Evolutionary conservation across 2,113 vertebrate genomes (phyloP).

Genomic region (Hylia prasina): DNA sequence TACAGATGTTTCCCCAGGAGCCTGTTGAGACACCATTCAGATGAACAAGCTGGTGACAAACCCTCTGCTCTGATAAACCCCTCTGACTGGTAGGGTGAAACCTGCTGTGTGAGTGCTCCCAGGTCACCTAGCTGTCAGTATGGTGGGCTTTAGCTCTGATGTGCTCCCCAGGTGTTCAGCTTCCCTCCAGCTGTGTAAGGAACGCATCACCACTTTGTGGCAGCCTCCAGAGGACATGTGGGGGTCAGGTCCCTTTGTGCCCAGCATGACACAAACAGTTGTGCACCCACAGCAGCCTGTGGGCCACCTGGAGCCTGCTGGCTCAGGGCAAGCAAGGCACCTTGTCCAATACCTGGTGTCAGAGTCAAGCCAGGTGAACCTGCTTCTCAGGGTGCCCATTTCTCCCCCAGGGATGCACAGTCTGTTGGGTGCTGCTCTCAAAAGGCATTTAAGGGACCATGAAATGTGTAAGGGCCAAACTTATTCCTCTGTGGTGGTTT

Average conservation of each 20-base stretch:
- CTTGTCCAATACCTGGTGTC: background rate
- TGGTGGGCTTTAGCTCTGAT: accelerated
- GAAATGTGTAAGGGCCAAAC: background rate
- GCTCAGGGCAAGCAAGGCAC: accelerated
- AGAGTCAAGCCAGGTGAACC: background rate
- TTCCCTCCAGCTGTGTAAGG: background rate
- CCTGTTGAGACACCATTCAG: background rate
- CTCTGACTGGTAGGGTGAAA: background rate
- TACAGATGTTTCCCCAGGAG: background rate
- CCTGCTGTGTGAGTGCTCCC: background rate
- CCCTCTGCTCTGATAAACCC: background rate
- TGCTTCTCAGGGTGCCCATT: accelerated
- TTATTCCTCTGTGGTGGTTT: background rate
- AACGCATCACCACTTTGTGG: accelerated
- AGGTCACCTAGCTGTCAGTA: background rate
- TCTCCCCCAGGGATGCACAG: background rate
- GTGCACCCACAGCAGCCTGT: background rate
- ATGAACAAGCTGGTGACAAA: background rate
- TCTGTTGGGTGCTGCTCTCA: too few relatives aligned
- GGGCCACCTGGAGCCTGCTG: background rate
- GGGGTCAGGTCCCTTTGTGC: background rate
- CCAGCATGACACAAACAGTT: accelerated
- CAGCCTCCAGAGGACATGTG: background rate
- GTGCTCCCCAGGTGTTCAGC: background rate
- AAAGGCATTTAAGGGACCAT: background rate